phyloP scores from a whole-genome alignment of 1,140 invertebrate genomes.

The Neomicropteryx cornuta region DNA sequence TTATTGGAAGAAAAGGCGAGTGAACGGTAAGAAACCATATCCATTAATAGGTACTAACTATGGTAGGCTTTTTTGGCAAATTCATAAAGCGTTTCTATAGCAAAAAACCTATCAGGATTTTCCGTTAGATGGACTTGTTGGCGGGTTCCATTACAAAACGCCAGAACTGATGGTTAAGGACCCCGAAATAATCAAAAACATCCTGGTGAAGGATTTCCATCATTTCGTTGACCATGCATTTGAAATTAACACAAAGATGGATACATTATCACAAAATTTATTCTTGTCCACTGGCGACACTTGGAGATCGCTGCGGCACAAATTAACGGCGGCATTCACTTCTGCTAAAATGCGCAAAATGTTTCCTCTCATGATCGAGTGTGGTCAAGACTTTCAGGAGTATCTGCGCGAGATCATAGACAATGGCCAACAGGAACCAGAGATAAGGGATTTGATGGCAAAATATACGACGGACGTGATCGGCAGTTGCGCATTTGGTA shows the following conservation, averaged over 20 bases:
- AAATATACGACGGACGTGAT: slow-evolving; percentile 27
- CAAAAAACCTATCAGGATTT: slow-evolving; percentile 20
- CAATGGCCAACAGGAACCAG: slow-evolving; percentile 8
- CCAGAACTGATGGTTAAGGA: slow-evolving; percentile 42
- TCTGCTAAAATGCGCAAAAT: slow-evolving; percentile 44
- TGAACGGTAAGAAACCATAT: slow-evolving; percentile 26
- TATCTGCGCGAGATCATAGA: slow-evolving; percentile 10
- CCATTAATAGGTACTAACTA: slow-evolving; percentile 25
- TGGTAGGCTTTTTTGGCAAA: slow-evolving; percentile 13
- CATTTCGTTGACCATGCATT: slow-evolving; percentile 32
- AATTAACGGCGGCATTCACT: slow-evolving; percentile 1
- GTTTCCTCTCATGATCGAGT: slow-evolving; percentile 32
- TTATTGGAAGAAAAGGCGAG: slow-evolving; percentile 33
- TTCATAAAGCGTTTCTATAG: slow-evolving; percentile 16
- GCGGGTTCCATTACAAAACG: slow-evolving; percentile 15
- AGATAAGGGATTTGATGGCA: slow-evolving; percentile 15
- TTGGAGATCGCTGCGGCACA: neutral
- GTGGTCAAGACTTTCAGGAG: slow-evolving; percentile 17
- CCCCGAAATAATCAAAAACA: slow-evolving; percentile 39
- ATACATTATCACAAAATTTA: neutral
- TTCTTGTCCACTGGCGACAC: no score
- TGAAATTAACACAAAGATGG: slow-evolving; percentile 1
- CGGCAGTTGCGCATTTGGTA: slow-evolving; percentile 19
- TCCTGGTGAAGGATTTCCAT: slow-evolving; percentile 44
- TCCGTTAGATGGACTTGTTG: slow-evolving; percentile 18